A percentile compares a stretch with the other conserved stretches of the same genome.
phyloP scores from a whole-genome alignment of 2,113 vertebrate genomes.

The Datnioides undecimradiatus region DNA sequence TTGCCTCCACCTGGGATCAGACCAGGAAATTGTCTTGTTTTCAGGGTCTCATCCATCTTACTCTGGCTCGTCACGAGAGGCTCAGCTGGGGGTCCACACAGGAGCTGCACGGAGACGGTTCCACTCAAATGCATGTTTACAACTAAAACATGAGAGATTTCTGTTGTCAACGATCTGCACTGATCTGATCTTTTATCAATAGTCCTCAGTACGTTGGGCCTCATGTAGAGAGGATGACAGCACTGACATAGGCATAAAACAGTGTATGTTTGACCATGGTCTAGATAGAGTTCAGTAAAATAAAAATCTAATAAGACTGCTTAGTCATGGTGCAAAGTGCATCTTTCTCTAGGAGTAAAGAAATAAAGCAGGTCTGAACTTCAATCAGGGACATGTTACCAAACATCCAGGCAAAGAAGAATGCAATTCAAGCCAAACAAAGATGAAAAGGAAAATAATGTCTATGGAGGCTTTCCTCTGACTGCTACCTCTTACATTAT shows the following conservation, averaged over 20 bases:
- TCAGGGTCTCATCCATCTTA: constrained; percentile 63
- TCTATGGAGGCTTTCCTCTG: constrained; percentile 7
- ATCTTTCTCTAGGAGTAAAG: background rate
- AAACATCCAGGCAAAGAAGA: constrained; percentile 1
- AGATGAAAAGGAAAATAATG: background rate
- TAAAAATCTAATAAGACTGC: background rate
- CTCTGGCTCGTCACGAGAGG: constrained; percentile 49
- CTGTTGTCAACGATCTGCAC: background rate
- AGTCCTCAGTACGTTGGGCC: background rate
- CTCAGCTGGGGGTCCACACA: constrained; percentile 36
- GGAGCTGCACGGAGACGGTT: background rate
- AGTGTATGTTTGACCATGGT: background rate
- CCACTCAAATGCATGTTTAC: constrained; percentile 7
- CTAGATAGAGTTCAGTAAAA: background rate
- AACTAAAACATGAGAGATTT: background rate
- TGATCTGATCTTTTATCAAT: background rate
- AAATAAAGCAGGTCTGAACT: background rate
- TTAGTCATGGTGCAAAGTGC: background rate
- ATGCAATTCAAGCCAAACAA: constrained; percentile 1
- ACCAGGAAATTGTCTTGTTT: constrained; percentile 76
- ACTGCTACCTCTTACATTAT: background rate
- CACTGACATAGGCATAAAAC: background rate
- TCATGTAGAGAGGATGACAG: background rate
- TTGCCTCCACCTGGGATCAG: constrained; percentile 64
- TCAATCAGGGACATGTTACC: background rate